A percentile compares a stretch with the other conserved stretches of the same genome.
phyloP scores from a whole-genome alignment of 2,797 vertebrate species.

The Clarias fuscus region DNA sequence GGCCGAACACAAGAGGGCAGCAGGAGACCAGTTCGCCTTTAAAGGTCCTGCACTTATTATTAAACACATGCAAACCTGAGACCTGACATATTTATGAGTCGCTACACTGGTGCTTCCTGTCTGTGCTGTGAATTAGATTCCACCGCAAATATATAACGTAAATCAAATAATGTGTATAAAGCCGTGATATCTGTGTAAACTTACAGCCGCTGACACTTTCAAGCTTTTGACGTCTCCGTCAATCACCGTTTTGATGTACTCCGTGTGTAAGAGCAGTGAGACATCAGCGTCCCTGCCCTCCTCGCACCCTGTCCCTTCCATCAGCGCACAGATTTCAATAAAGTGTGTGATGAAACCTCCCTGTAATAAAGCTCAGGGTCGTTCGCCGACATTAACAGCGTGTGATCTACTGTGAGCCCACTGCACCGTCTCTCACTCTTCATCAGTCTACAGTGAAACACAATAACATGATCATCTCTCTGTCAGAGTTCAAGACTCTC shows the following conservation, averaged over 20 bases:
- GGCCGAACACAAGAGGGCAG: constrained; percentile 35
- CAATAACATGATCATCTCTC: background rate
- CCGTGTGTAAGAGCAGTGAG: background rate
- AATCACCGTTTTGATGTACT: background rate
- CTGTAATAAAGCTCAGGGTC: no score
- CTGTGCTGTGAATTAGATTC: background rate
- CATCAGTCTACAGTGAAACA: background rate
- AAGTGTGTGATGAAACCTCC: background rate
- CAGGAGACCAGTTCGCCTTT: background rate
- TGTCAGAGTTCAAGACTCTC: background rate
- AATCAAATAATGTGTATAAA: background rate
- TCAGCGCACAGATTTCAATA: no score
- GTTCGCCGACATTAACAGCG: no score
- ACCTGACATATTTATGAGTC: background rate
- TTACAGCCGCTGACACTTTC: no score
- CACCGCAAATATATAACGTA: no score
- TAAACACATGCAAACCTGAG: background rate
- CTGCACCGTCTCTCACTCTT: background rate
- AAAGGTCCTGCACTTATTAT: background rate
- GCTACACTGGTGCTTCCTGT: background rate
- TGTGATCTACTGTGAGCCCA: background rate
- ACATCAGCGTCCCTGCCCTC: no score
- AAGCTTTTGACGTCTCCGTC: background rate
- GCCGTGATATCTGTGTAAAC: background rate
- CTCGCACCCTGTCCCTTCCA: background rate